A percentile compares a stretch with the other conserved stretches of the same genome.
These are phyloP conservation scores for Laothoe populi DNA, from an alignment of 2,888 invertebrate species.

Conservation along the genomic window DNA sequence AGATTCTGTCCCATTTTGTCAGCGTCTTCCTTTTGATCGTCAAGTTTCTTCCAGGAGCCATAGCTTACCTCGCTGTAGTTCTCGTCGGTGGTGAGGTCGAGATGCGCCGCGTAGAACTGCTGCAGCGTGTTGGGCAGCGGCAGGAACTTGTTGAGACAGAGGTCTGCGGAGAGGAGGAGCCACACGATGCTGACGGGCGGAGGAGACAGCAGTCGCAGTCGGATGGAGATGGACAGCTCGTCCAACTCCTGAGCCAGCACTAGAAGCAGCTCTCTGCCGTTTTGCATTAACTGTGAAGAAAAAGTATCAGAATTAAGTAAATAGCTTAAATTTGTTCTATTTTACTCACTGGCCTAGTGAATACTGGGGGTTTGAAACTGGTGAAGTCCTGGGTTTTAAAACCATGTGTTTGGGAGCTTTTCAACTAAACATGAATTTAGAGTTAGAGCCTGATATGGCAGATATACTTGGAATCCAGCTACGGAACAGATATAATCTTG, in stretches of 20 bases:
- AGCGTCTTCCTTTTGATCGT: conserved; percentile 53
- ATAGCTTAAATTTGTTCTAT: too few relatives aligned
- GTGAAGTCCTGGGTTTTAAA: too few relatives aligned
- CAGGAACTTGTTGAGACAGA: conserved; percentile 77
- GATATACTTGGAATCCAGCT: too few relatives aligned
- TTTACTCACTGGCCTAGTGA: too few relatives aligned
- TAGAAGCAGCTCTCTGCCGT: conserved; percentile 71
- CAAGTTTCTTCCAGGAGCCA: conserved; percentile 75
- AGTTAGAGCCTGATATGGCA: too few relatives aligned
- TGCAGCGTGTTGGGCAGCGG: conserved; percentile 74
- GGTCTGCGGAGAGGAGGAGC: conserved; percentile 71
- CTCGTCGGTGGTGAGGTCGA: conserved; percentile 69
- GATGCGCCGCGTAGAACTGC: conserved; percentile 76
- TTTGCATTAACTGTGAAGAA: conserved; percentile 76
- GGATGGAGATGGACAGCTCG: conserved; percentile 71
- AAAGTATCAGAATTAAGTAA: too few relatives aligned
- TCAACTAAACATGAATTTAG: too few relatives aligned
- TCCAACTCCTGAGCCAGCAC: conserved; percentile 70
- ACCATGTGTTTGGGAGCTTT: too few relatives aligned
- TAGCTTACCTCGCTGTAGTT: conserved; percentile 74
- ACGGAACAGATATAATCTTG: too few relatives aligned
- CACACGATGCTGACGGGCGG: conserved; percentile 74
- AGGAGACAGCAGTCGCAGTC: conserved; percentile 65
- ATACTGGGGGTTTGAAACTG: too few relatives aligned
- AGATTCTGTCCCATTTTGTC: conserved; percentile 66